Percentiles rank a stretch among this genome's conserved stretches.
These are phyloP conservation scores for Glareola pratincola DNA, from an alignment of 2,113 vertebrate genomes.

Conservation along the genomic window DNA sequence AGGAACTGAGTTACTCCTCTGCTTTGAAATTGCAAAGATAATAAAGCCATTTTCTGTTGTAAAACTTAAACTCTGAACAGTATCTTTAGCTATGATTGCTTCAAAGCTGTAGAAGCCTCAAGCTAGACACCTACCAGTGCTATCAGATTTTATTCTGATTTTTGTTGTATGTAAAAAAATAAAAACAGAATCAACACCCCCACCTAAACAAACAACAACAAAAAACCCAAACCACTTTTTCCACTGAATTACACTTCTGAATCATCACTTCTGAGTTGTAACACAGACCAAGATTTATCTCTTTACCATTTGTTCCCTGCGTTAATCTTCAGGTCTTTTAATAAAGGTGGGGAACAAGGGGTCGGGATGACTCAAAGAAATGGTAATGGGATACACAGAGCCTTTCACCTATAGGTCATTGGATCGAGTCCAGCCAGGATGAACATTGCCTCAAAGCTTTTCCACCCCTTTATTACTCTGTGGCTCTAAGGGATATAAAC, in stretches of 20 bases:
- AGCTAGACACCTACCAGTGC: neutral
- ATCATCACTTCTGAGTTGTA: neutral
- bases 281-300: neutral
- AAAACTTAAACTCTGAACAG: neutral
- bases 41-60: neutral
- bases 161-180: neutral
- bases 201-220: neutral
- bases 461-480: neutral
- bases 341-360: constrained; percentile 19
- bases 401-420: neutral
- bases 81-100: neutral
- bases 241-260: neutral
- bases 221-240: neutral
- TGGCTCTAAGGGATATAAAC: neutral
- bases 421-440: neutral
- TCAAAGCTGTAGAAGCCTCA: neutral
- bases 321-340: constrained; percentile 44
- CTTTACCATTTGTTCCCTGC: neutral
- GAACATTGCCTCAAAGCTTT: neutral
- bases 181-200: neutral
- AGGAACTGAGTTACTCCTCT: neutral
- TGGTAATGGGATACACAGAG: neutral
- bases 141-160: neutral
- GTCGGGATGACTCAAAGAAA: neutral
- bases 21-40: constrained; percentile 29